A percentile compares a stretch with the other conserved stretches of the same genome.
These are phyloP conservation scores for Huso huso DNA, from an alignment of 2,797 vertebrate genomes.

Conservation along the genomic window DNA sequence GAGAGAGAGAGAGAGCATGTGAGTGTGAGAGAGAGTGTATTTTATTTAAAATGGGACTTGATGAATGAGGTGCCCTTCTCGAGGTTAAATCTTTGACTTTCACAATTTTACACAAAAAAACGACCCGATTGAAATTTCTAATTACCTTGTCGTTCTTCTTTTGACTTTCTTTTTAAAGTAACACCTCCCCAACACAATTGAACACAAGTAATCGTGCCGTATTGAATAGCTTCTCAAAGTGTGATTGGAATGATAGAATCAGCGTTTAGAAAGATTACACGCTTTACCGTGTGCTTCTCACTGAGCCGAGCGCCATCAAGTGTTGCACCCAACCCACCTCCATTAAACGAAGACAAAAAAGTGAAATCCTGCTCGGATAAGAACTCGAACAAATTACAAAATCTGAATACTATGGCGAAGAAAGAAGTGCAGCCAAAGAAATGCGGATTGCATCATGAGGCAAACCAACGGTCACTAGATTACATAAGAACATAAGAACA, in stretches of 20 bases:
- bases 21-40: not conserved
- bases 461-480: no score
- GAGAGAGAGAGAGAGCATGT: not conserved
- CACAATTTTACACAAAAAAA: not conserved
- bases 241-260: not conserved
- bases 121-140: not conserved
- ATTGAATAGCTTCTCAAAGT: not conserved
- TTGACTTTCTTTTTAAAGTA: not conserved
- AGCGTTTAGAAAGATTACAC: not conserved
- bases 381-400: no score
- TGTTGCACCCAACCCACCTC: no score
- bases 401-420: no score
- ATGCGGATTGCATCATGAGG: no score
- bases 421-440: no score
- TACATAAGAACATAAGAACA: no score
- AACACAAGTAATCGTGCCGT: not conserved
- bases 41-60: not conserved
- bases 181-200: not conserved
- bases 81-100: constrained; percentile 2
- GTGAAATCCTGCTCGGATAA: no score
- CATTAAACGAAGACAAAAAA: no score
- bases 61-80: not conserved
- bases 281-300: no score
- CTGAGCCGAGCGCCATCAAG: no score
- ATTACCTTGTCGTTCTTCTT: not conserved